Conservation (phyloP, 2,113 vertebrate genomes). For the Pomatostomus ruficeps region DNA sequence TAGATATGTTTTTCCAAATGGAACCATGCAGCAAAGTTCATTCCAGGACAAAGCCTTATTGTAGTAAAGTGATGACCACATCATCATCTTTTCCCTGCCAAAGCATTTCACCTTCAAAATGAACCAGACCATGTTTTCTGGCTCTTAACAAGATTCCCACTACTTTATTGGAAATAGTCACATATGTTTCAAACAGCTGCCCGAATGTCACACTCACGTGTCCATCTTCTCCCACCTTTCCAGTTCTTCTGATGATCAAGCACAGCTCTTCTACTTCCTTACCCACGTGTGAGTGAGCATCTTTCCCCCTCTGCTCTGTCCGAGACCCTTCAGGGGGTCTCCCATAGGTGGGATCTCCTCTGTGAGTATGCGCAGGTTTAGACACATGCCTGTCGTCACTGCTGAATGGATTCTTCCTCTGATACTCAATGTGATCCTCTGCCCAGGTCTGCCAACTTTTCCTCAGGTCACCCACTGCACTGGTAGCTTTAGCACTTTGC, state of each 20-base stretch:
- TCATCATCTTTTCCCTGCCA: slow-evolving; percentile 89
- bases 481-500: background rate
- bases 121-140: slow-evolving; percentile 82
- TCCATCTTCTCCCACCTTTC: slow-evolving; percentile 61
- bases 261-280: slow-evolving; percentile 83
- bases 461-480: slow-evolving; percentile 76
- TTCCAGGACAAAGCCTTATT: slow-evolving; percentile 34
- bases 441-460: slow-evolving; percentile 87
- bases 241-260: slow-evolving; percentile 74
- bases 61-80: slow-evolving; percentile 77
- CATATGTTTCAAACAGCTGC: slow-evolving; percentile 83
- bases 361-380: background rate
- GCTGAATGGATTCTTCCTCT: slow-evolving; percentile 86
- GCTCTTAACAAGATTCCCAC: slow-evolving; percentile 85
- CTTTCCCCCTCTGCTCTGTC: slow-evolving; percentile 82
- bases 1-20: background rate
- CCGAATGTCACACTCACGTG: slow-evolving; percentile 74
- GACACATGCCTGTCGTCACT: background rate
- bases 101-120: slow-evolving; percentile 90
- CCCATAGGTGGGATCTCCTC: slow-evolving; percentile 76
- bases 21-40: background rate
- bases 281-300: slow-evolving; percentile 78
- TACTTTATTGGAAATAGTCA: slow-evolving; percentile 88
- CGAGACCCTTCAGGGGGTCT: slow-evolving; percentile 80
- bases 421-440: slow-evolving; percentile 76